These are phyloP conservation scores for Mayetiola destructor DNA, from an alignment of 2,888 invertebrate species.

Conservation along the genomic window DNA sequence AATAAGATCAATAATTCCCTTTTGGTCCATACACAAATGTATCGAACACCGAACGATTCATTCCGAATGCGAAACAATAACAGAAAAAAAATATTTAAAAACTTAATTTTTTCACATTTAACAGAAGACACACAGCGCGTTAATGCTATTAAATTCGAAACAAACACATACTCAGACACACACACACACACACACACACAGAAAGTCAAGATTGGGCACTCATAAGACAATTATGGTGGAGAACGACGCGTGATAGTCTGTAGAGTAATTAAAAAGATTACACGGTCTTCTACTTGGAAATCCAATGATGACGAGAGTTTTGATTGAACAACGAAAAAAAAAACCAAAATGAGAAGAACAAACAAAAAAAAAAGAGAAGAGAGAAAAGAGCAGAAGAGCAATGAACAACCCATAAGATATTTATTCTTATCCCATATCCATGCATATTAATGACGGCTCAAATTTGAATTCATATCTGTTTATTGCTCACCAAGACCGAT, in stretches of 20 bases:
- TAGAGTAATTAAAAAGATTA: constrained; percentile 13
- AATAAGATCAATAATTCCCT: constrained; percentile 10
- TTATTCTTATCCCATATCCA: too few relatives aligned
- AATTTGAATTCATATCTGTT: too few relatives aligned
- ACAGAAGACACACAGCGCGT: constrained; percentile 2
- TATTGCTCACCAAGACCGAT: too few relatives aligned
- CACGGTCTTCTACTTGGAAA: constrained; percentile 3
- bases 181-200: too few relatives aligned
- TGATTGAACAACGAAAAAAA: not conserved
- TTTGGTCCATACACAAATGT: not conserved
- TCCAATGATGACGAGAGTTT: not conserved
- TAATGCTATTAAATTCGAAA: constrained; percentile 5
- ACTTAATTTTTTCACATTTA: constrained; percentile 5
- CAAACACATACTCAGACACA: too few relatives aligned
- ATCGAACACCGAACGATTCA: not conserved
- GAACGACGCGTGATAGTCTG: too few relatives aligned
- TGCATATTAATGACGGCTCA: too few relatives aligned
- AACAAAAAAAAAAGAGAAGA: too few relatives aligned
- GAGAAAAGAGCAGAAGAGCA: too few relatives aligned
- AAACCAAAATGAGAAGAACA: not conserved
- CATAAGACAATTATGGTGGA: too few relatives aligned
- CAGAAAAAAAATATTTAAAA: constrained; percentile 1
- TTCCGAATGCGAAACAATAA: not conserved
- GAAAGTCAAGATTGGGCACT: not conserved
- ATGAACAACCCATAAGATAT: too few relatives aligned